Conservation (phyloP, 2,113 vertebrate genomes). For the Thinocorus orbignyianus region DNA sequence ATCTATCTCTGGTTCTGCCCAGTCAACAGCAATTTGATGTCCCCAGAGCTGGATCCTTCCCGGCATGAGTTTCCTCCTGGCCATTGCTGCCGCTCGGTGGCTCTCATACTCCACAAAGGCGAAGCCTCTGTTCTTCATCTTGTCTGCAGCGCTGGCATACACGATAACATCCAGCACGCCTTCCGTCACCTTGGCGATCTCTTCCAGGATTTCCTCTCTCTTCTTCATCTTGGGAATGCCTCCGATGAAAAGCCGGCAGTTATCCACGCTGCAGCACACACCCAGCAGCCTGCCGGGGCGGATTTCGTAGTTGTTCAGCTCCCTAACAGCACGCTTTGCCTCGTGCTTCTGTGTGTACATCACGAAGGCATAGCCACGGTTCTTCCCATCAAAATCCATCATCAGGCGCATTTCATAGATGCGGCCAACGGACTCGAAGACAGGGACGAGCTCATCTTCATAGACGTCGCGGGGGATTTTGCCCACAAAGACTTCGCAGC, state of each 20-base stretch:
- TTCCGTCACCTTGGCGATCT: slow-evolving; percentile 97
- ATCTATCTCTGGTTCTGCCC: slow-evolving; percentile 98
- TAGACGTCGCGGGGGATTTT: slow-evolving; percentile 98
- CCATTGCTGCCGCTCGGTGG: slow-evolving; percentile 96
- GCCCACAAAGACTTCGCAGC: slow-evolving; percentile 97
- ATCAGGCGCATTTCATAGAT: slow-evolving; percentile 99
- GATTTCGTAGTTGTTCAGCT: slow-evolving; percentile 98
- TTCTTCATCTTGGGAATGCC: slow-evolving; percentile 99
- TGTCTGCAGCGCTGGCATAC: slow-evolving; percentile 96
- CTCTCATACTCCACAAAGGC: slow-evolving; percentile 98
- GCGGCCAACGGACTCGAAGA: slow-evolving; percentile 90
- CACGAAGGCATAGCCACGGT: slow-evolving; percentile 95
- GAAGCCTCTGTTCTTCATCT: slow-evolving; percentile 99
- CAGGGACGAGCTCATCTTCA: slow-evolving; percentile 94
- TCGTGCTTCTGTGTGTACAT: slow-evolving; percentile 96
- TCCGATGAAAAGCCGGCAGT: slow-evolving; percentile 98
- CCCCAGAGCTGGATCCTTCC: slow-evolving; percentile 98
- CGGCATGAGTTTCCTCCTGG: slow-evolving; percentile 95
- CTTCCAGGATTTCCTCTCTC: slow-evolving; percentile 98
- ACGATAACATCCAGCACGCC: slow-evolving; percentile 97
- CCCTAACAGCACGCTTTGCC: slow-evolving; percentile 93
- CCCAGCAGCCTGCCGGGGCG: slow-evolving; percentile 93
- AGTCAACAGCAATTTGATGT: slow-evolving; percentile 98
- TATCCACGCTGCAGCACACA: slow-evolving; percentile 96
- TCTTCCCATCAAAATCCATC: slow-evolving; percentile 99